Evolutionary conservation across 2,888 invertebrate species (phyloP), one percentile per base, ranked within the genome.

Genomic region (Brachycybe producta): DNA sequence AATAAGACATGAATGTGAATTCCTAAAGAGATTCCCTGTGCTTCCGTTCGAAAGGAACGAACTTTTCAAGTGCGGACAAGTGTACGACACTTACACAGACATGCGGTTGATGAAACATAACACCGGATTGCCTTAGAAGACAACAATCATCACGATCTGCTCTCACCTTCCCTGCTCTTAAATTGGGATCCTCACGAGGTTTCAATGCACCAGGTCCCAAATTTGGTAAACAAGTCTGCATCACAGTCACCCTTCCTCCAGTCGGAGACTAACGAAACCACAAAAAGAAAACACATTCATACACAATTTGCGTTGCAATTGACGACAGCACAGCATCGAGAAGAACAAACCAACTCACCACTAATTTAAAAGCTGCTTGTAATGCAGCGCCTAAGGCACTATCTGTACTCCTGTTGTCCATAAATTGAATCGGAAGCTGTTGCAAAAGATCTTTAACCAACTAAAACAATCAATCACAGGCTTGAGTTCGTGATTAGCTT

Each of bases 201-300:
- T 79, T 80, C 59, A 99, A 71, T 3, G 84, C 79, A 41, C 97
- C 97, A 0, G 92, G 90, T 1, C 98, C 75, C 27, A 67, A 58
- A 46, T 67, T 70, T 2, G 75, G 75, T 62, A 97, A 72, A 64
- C 84, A 81, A 11, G 86, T 80, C 72, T 94, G 92, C 71, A 99
- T 84, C 8, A 97, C 88, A 5, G 94, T 87, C 19, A 99, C 76
- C 43, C 98, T 76, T 5, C 98, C 98, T 43, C 98, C 98, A 2
- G 90, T 86, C 1, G 87, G 77, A 56, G 82, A 42, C 43, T 42
- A 11, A 24, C 26, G 27, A n/a, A n/a, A n/a, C n/a, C n/a, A 8
- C 7, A 38, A 4, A 8, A 21, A 19, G 17, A 41, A 23, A 19
- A 26, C n/a, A 11, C 27, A 13, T n/a, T n/a, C n/a, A n/a, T n/a